Evolutionary conservation across 2,888 invertebrate genomes (phyloP).

Genomic region (Meloe dianella): DNA sequence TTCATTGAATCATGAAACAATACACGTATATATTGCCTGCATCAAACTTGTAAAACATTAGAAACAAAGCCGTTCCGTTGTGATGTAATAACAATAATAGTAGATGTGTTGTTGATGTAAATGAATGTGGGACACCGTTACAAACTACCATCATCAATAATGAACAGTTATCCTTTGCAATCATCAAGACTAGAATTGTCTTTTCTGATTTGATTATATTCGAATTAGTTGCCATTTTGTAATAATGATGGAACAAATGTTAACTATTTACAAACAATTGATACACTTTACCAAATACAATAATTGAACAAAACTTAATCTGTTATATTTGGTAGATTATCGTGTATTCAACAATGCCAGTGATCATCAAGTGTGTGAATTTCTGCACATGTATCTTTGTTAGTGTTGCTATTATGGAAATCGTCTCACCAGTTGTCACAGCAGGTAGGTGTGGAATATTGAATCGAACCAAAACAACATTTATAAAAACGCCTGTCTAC

Average conservation of each 20-base stretch:
- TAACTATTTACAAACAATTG: not conserved
- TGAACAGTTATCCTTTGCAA: not conserved
- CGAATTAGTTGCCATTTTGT: not conserved
- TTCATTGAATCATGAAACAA: constrained; percentile 32
- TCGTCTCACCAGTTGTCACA: not conserved
- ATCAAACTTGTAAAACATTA: constrained; percentile 26
- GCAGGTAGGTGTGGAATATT: too few species aligned
- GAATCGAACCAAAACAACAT: too few species aligned
- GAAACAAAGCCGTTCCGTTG: constrained; percentile 32
- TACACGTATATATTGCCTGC: constrained; percentile 16
- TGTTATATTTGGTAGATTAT: not conserved
- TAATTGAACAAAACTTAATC: not conserved
- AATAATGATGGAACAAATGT: not conserved
- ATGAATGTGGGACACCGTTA: not conserved
- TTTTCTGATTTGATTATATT: constrained; percentile 18
- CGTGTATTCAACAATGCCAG: not conserved
- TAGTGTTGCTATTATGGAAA: not conserved
- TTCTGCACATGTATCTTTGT: constrained; percentile 3
- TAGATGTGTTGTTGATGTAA: constrained; percentile 19
- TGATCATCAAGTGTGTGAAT: not conserved
- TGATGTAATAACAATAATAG: constrained; percentile 26
- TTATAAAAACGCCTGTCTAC: too few species aligned
- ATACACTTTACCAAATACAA: not conserved
- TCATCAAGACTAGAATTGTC: constrained; percentile 13
- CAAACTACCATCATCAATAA: not conserved